phyloP scores from a whole-genome alignment of 2,888 invertebrate genomes.

The Hololepta plana region DNA sequence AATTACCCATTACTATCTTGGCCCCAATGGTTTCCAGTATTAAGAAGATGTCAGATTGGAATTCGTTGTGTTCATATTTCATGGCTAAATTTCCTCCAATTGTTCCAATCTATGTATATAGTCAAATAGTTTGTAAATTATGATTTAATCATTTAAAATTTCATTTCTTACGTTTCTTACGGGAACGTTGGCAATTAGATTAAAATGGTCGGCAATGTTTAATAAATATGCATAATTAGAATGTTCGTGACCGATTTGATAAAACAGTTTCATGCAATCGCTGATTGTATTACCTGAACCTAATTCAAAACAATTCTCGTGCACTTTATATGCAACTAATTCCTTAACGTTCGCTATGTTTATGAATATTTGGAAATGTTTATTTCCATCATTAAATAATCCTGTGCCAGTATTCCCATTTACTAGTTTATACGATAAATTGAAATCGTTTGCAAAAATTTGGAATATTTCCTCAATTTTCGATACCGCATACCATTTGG shows the following conservation, averaged over 20 bases:
- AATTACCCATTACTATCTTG: slow-evolving; percentile 22
- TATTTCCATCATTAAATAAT: slow-evolving; percentile 15
- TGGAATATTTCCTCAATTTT: slow-evolving; percentile 36
- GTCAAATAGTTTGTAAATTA: too few relatives aligned
- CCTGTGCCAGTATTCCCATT: slow-evolving; percentile 65
- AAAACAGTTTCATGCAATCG: slow-evolving; percentile 33
- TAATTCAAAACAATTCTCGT: slow-evolving; percentile 31
- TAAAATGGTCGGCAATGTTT: slow-evolving; percentile 41
- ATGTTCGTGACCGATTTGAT: slow-evolving; percentile 23
- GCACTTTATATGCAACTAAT: slow-evolving; percentile 27
- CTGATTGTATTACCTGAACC: slow-evolving; percentile 44
- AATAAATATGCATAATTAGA: slow-evolving; percentile 38
- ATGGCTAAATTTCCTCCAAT: slow-evolving; percentile 55
- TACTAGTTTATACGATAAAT: slow-evolving; percentile 37
- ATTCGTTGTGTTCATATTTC: slow-evolving; percentile 46
- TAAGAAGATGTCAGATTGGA: slow-evolving; percentile 55
- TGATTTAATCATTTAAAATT: too few relatives aligned
- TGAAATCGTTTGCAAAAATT: slow-evolving; percentile 28
- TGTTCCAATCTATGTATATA: slow-evolving; percentile 47
- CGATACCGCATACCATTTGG: slow-evolving; percentile 39
- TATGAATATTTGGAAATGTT: slow-evolving; percentile 33
- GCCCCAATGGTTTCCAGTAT: slow-evolving; percentile 42
- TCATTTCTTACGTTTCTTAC: slow-evolving; percentile 59
- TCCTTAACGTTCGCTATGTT: slow-evolving; percentile 42
- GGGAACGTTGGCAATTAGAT: slow-evolving; percentile 49